These are phyloP conservation scores for Drosophila atripex DNA, from an alignment of 2,888 invertebrate genomes.

Conservation along the genomic window DNA sequence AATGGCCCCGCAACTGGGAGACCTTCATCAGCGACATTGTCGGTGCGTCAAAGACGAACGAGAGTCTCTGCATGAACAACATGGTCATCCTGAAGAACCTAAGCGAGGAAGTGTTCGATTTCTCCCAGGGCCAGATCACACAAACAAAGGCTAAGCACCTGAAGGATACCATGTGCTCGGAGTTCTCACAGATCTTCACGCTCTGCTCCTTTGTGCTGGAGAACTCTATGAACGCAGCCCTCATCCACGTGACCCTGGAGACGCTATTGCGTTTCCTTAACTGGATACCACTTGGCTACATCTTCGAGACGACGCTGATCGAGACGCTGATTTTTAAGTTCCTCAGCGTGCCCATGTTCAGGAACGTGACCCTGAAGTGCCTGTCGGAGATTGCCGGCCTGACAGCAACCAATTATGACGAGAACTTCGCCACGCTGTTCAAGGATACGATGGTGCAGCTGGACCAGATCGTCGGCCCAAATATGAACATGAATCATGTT, in stretches of 20 bases:
- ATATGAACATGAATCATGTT: slow-evolving; percentile 96
- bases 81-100: slow-evolving; percentile 98
- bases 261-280: slow-evolving; percentile 98
- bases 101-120: slow-evolving; percentile 99
- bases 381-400: slow-evolving; percentile 98
- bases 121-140: slow-evolving; percentile 98
- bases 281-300: slow-evolving; percentile 99
- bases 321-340: slow-evolving; percentile 98
- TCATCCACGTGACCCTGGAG: slow-evolving; percentile 97
- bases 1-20: slow-evolving; percentile 99
- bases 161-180: slow-evolving; percentile 99
- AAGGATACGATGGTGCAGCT: slow-evolving; percentile 96
- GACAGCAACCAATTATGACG: slow-evolving; percentile 94
- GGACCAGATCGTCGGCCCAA: slow-evolving; percentile 94
- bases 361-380: slow-evolving; percentile 99
- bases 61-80: slow-evolving; percentile 99
- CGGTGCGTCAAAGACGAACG: slow-evolving; percentile 99
- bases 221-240: slow-evolving; percentile 97
- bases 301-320: slow-evolving; percentile 99
- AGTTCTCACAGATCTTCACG: slow-evolving; percentile 99
- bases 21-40: slow-evolving; percentile 99
- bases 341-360: slow-evolving; percentile 97
- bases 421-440: slow-evolving; percentile 95
- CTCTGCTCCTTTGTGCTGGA: slow-evolving; percentile 99
- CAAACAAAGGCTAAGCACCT: slow-evolving; percentile 99